Evolutionary conservation across 2,797 vertebrate species (phyloP).

Genomic region (Diceros bicornis): DNA sequence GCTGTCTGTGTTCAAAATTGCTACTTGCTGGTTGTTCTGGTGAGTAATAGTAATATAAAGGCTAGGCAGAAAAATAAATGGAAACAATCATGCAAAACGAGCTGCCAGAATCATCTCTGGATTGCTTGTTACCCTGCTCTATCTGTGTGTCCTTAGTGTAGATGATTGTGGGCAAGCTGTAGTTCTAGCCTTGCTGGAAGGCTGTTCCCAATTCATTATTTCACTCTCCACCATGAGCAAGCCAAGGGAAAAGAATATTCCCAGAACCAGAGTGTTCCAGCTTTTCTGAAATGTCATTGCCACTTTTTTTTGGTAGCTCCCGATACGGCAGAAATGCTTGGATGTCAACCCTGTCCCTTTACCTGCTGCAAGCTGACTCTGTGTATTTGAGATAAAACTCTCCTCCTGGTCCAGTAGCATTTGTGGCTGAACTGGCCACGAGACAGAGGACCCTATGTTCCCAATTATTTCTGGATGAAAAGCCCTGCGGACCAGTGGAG

Average conservation of each 20-base stretch:
- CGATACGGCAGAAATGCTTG: conserved; percentile 19
- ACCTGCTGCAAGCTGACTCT: conserved; percentile 50
- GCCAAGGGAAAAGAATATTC: conserved; percentile 63
- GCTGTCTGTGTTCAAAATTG: not conserved
- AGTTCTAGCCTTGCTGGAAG: not conserved
- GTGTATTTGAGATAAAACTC: conserved; percentile 79
- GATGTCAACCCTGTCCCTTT: conserved; percentile 60
- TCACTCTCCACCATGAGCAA: not conserved
- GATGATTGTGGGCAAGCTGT: not conserved
- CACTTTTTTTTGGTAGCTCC: not conserved
- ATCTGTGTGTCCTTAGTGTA: not conserved
- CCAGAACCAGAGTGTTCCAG: conserved; percentile 54
- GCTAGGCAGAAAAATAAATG: not conserved
- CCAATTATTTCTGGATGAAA: conserved; percentile 84
- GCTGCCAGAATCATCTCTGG: not conserved
- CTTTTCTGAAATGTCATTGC: conserved; percentile 67
- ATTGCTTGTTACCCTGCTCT: not conserved
- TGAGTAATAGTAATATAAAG: not conserved
- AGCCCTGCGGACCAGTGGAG: conserved; percentile 75
- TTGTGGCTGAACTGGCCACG: conserved; percentile 71
- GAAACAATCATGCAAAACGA: not conserved
- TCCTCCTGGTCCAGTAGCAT: conserved; percentile 48
- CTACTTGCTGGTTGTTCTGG: not conserved
- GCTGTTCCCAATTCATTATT: conserved; percentile 50
- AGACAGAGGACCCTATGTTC: conserved; percentile 83